Base-by-base conservation (phyloP, 2,797 vertebrate genomes). In the Coregonus sp. region DNA sequence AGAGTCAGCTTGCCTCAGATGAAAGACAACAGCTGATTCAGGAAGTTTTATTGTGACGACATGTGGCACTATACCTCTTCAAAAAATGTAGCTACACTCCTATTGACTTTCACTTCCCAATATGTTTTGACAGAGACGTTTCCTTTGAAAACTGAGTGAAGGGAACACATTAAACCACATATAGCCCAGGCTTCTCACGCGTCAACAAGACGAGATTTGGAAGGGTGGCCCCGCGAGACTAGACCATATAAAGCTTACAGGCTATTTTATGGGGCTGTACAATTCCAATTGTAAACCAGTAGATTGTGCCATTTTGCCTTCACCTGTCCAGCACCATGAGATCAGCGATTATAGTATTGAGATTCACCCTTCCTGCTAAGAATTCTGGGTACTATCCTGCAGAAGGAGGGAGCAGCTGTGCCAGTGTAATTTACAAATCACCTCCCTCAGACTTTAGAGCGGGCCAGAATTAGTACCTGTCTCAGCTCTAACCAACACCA, bases 391-490 rank as follows among this genome's bases (percentile, higher is more conserved):
- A 89, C 80, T 84, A 81, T 85, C 80, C 67, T 12, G 74, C 5
- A 16, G 78, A 5, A 5, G 40, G 66, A 90, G 81, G 89, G 66
- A 90, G 82, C 89, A 90, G 90, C 89, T 91, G 92, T 75, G 76
- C 54, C 75, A 74, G 77, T 81, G 35, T 70, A 81, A 86, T 77
- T 86, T 85, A 88, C 83, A 75, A 61, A 61, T 61, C 4, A 61
- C 7, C 87, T 78, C 77, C 84, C 83, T 90, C 76, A 80, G 76
- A 88, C 87, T 91, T 91, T 89, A 90, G 89, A 85, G 81, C 76
- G 35, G 2, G 85, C 87, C 90, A 90, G 84, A 93, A 93, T 93
- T 94, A 94, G 92, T 83, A 18, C 52, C 0, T 76, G 82, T 83
- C 84, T 90, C 83, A 82, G 87, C 85, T 88, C 79, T 74, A 72